phyloP scores from a whole-genome alignment of 2,797 vertebrate genomes.

The Pterois miles region DNA sequence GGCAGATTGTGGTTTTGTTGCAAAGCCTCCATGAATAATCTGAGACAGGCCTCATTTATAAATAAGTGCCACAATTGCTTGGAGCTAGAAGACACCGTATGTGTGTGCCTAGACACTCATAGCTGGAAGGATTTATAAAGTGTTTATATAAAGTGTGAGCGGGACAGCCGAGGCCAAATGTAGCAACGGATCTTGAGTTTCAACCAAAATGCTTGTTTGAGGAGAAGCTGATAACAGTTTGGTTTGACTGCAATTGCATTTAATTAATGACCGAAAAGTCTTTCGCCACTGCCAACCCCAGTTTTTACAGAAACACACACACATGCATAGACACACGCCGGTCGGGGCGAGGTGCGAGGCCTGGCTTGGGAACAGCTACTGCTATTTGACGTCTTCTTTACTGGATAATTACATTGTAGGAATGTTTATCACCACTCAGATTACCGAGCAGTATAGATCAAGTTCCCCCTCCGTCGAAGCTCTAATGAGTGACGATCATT shows the following conservation, averaged over 20 bases:
- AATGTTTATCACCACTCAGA: constrained; percentile 59
- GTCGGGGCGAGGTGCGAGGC: constrained; percentile 45
- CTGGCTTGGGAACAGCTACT: constrained; percentile 36
- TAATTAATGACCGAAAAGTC: constrained; percentile 78
- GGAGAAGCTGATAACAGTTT: constrained; percentile 79
- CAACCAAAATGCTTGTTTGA: constrained; percentile 70
- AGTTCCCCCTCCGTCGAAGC: constrained; percentile 39
- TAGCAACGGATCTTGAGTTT: constrained; percentile 70
- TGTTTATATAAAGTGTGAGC: constrained; percentile 74
- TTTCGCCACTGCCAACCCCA: constrained; percentile 32
- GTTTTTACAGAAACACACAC: constrained; percentile 50
- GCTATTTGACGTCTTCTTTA: constrained; percentile 53
- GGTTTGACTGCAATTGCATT: constrained; percentile 74
- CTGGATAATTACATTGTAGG: constrained; percentile 50
- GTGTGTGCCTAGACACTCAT: constrained; percentile 21
- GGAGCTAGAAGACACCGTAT: constrained; percentile 37
- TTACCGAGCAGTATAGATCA: constrained; percentile 10
- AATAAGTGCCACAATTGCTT: constrained; percentile 67
- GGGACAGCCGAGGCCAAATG: constrained; percentile 62
- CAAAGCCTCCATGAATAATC: constrained; percentile 73
- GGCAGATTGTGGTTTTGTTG: constrained; percentile 74
- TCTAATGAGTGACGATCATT: constrained; percentile 18
- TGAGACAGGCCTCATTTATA: constrained; percentile 76
- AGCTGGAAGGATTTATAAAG: constrained; percentile 75
- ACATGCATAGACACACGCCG: constrained; percentile 19